Evolutionary conservation across 2,888 invertebrate species (phyloP).

Genomic region (Parnassius apollo): DNA sequence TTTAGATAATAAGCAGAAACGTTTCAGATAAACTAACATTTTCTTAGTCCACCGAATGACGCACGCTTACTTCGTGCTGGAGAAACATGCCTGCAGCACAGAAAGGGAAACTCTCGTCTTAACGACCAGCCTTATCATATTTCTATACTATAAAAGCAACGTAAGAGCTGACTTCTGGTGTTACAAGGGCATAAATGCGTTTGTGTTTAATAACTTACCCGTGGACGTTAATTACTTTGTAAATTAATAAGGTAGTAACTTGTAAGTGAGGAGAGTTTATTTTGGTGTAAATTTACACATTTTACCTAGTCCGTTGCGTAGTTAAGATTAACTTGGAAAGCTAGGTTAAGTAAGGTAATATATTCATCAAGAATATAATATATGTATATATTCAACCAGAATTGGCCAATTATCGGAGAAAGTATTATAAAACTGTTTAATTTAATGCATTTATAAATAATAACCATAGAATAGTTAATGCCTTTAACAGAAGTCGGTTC

Average conservation of each 20-base stretch:
- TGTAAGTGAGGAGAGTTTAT: neutral
- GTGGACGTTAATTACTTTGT: slow-evolving; percentile 11
- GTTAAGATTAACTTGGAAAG: neutral
- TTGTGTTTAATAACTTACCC: slow-evolving; percentile 2
- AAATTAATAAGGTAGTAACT: slow-evolving; percentile 5
- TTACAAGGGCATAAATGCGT: slow-evolving; percentile 13
- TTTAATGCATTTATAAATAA: too few species aligned
- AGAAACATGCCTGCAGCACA: too few species aligned
- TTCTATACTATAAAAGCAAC: slow-evolving; percentile 19
- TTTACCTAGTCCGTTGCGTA: neutral
- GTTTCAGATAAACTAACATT: too few species aligned
- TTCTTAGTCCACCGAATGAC: neutral
- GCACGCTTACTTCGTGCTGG: neutral
- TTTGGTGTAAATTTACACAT: neutral
- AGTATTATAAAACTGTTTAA: too few species aligned
- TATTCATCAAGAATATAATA: too few species aligned
- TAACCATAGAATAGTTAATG: too few species aligned
- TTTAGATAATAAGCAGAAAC: too few species aligned
- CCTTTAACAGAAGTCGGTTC: too few species aligned
- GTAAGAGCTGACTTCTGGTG: slow-evolving; percentile 26
- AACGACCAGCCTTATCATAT: slow-evolving; percentile 14
- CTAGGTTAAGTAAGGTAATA: too few species aligned
- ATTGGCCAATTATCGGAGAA: too few species aligned
- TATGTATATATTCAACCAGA: too few species aligned
- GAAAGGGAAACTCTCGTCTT: too few species aligned